A percentile compares a stretch with the other conserved stretches of the same genome.
Conservation (phyloP, 2,888 invertebrate species). For the Lapara coniferarum region DNA sequence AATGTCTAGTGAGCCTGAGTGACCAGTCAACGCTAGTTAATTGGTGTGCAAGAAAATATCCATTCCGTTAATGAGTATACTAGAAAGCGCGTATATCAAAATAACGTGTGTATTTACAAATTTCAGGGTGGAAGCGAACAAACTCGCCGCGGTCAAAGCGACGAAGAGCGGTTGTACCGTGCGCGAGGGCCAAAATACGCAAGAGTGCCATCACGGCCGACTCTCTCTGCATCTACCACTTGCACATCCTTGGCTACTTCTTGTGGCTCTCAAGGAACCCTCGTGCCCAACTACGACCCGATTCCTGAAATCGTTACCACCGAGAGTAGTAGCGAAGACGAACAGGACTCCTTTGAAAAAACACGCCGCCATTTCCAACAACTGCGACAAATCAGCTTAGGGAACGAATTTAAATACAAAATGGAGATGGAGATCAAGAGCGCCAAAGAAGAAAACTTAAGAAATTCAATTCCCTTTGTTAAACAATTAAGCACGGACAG, state of each 20-base stretch:
- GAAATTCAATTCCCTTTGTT: constrained; percentile 85
- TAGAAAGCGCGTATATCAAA: not conserved
- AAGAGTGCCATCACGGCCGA: constrained; percentile 76
- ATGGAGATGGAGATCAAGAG: constrained; percentile 86
- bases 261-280: constrained; percentile 76
- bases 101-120: constrained; percentile 25
- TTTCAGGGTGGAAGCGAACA: constrained; percentile 77
- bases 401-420: constrained; percentile 85
- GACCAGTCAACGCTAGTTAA: constrained; percentile 51
- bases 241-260: constrained; percentile 84
- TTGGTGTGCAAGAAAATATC: constrained; percentile 40
- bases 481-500: constrained; percentile 84
- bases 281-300: constrained; percentile 72
- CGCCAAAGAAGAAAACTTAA: constrained; percentile 84
- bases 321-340: constrained; percentile 80
- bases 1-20: constrained; percentile 58
- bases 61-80: not conserved
- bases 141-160: constrained; percentile 69
- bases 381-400: constrained; percentile 84
- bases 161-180: constrained; percentile 75
- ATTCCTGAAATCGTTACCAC: constrained; percentile 73
- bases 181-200: constrained; percentile 76
- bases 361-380: constrained; percentile 85
- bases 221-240: constrained; percentile 84
- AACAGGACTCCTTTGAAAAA: constrained; percentile 81